Base-by-base conservation (phyloP, 2,113 vertebrate genomes). In the Ptilonorhynchus violaceus region DNA sequence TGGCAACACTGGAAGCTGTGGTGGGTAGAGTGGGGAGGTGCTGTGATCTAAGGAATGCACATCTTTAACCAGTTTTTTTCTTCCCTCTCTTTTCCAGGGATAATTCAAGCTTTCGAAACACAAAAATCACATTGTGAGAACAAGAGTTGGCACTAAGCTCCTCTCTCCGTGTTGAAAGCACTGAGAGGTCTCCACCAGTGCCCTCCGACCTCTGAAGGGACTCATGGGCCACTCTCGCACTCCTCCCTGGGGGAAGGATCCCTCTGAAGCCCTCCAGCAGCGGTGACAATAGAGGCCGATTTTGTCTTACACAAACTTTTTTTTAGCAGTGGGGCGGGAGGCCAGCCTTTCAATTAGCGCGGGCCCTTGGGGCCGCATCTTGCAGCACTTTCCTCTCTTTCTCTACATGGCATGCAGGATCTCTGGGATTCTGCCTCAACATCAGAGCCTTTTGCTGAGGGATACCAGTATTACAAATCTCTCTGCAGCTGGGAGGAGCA, bases 91-190 rank as follows among this genome's bases (percentile, higher is more conserved):
- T 95, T 98, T 98, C 68, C 96, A 98, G 98, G 98, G 98, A 98
- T 97, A 98, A 98, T 97, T 98, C 98, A 95, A 98, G 98, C 97
- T 98, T 98, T 98, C 98, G 98, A 97, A 98, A 98, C 96, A 98
- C 98, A 97, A 98, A 98, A 98, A 98, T 98, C 97, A 97, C 98
- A 33, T 98, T 98, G 97, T 98, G 98, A 98, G 95, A 97, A 95
- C 94, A 93, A 97, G 95, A 96, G 97, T 92, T 97, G 97, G 95
- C 95, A 93, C 96, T 97, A 95, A 96, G 74, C 95, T 97, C 88
- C 96, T 97, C 56, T 97, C 97, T 97, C 87, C 59, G n/a, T 94
- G 93, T 89, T 66, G 83, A 93, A 95, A 82, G 77, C 90, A 93
- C 95, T 70, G 91, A 94, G 88, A 94, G 97, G 95, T 85, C 97